phyloP scores from a whole-genome alignment of 92 coral and sea anemone genomes.

The Zoanthus solanderi region DNA sequence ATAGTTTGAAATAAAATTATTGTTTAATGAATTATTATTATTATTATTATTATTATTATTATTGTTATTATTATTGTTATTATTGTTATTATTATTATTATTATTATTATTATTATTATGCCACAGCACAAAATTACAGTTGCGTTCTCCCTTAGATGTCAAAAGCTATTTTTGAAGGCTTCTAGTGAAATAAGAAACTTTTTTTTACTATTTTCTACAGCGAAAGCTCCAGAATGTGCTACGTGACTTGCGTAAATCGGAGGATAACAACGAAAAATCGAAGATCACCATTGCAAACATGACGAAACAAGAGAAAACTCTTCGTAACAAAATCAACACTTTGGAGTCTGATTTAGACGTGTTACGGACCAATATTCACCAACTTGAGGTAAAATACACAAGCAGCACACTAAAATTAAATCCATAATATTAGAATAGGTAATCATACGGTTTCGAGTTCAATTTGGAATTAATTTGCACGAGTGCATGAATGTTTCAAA shows the following conservation, averaged over 20 bases:
- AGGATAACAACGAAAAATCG: slow-evolving; percentile 72
- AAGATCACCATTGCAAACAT: slow-evolving; percentile 61
- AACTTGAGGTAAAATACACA: slow-evolving; percentile 19
- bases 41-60: too few relatives aligned
- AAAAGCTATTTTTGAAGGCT: neutral
- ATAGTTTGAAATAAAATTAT: too few relatives aligned
- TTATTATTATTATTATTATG: too few relatives aligned
- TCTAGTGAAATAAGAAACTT: neutral
- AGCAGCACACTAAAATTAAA: neutral
- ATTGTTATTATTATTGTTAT: too few relatives aligned
- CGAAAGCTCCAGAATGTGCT: slow-evolving; percentile 54
- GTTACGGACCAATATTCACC: slow-evolving; percentile 47
- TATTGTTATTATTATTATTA: too few relatives aligned
- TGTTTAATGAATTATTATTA: too few relatives aligned
- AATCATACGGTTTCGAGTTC: too few relatives aligned
- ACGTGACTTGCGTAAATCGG: slow-evolving; percentile 65
- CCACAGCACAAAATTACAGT: too few relatives aligned
- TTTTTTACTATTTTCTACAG: neutral
- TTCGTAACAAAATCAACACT: slow-evolving; percentile 70
- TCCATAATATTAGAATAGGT: too few relatives aligned
- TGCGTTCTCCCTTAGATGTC: neutral
- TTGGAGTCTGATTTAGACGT: slow-evolving; percentile 64
- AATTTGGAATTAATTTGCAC: too few relatives aligned
- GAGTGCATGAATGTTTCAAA: too few relatives aligned
- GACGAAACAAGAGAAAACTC: slow-evolving; percentile 62